These are phyloP conservation scores for Bombyx huttoni DNA, from an alignment of 2,888 invertebrate species.

Conservation along the genomic window DNA sequence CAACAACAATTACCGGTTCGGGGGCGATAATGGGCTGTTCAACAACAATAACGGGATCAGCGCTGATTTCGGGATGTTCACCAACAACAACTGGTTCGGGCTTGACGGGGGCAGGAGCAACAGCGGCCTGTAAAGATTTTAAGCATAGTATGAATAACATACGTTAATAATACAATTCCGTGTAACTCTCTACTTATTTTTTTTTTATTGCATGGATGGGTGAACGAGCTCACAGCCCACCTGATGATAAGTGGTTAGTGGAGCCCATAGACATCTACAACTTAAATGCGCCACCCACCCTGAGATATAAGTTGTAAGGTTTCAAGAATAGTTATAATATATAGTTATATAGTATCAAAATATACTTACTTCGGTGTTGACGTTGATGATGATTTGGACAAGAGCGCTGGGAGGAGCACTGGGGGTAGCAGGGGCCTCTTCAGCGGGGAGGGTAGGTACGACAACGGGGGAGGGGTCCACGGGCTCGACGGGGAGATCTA, in stretches of 20 bases:
- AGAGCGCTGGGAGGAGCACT: conserved; percentile 14
- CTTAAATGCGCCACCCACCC: too few species aligned
- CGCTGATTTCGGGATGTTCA: background rate
- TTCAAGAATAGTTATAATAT: too few species aligned
- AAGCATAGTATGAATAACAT: background rate
- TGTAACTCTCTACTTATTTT: background rate
- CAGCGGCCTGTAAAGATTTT: background rate
- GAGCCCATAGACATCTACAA: too few species aligned
- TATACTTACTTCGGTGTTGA: conserved; percentile 9
- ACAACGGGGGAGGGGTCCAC: conserved; percentile 7
- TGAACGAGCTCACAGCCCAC: too few species aligned
- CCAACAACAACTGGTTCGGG: conserved; percentile 2
- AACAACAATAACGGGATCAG: conserved; percentile 5
- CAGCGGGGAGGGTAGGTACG: conserved; percentile 10
- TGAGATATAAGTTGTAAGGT: too few species aligned
- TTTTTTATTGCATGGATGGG: too few species aligned
- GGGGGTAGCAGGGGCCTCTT: conserved; percentile 8
- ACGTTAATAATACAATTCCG: background rate
- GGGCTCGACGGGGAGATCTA: conserved; percentile 11
- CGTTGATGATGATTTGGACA: conserved; percentile 27
- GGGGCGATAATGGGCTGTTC: conserved; percentile 4
- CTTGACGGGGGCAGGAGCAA: conserved; percentile 2
- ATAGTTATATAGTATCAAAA: too few species aligned
- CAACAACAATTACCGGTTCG: conserved; percentile 6
- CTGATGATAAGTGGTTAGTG: too few species aligned